Base-by-base conservation (phyloP, 2,113 vertebrate genomes). In the Trichechus manatus region DNA sequence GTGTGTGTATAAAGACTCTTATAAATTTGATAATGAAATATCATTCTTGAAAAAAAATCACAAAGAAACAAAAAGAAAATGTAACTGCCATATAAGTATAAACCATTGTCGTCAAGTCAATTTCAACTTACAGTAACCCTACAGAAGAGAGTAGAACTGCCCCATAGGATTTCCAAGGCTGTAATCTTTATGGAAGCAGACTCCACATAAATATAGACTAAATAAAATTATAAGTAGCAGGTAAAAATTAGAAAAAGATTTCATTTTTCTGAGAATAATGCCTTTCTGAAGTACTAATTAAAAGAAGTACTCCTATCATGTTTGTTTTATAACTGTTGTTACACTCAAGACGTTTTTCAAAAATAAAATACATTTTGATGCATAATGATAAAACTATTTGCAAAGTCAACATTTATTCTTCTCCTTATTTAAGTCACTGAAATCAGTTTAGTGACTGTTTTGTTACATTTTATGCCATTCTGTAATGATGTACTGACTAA, bases 21-120 rank as follows among this genome's bases (percentile, higher is more conserved):
- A 68, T 50, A 78, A 9, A 70, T 72, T 3, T 6, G 20, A 72
- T 9, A 70, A 22, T 42, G 27, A 77, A 77, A 70, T 68, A 84
- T 50, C 33, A 9, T 23, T 63, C 17, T 61, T 70, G 36, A 89
- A 61, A n/a, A 75, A 92, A 96, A 56, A 13, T 59, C 2, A 63
- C 23, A 59, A 75, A 50, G 25, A 93, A 92, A 89, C 13, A 27
- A 89, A 85, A 59, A 89, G 47, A 95, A 61, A 77, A 84, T 89
- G 1, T 78, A 78, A 50, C 29, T 72, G 5, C 59, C 2, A 80
- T 56, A 88, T 88, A 88, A 92, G 47, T 47, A 47, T 56, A 56
- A 56, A 56, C 53, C 31, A 31, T 11, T 29, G 25, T 27, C 63
- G 3, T 66, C 22, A 4, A 63, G 23, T 63, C 27, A 29, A 29